phyloP scores from a whole-genome alignment of 2,113 vertebrate species.

The Spizaetus ornatus region DNA sequence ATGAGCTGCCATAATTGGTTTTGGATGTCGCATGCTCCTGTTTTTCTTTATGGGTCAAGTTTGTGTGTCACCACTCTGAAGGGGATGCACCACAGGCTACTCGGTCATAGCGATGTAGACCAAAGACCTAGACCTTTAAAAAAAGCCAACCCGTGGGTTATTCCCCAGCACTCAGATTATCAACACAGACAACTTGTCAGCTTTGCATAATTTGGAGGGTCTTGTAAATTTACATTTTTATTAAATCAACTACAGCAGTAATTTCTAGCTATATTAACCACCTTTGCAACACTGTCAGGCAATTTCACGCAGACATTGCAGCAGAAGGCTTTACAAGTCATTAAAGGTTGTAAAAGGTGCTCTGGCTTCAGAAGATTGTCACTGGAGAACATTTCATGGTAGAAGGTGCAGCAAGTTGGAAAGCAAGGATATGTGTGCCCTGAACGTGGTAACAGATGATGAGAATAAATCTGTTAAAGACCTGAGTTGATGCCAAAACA shows the following conservation, averaged over 20 bases:
- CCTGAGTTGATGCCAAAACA: neutral
- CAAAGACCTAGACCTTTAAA: neutral
- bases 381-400: accelerated
- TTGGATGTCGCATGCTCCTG: accelerated
- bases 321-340: neutral
- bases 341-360: neutral
- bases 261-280: neutral
- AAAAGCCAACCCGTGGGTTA: neutral
- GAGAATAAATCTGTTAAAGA: neutral
- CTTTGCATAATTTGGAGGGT: constrained; percentile 29
- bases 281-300: neutral
- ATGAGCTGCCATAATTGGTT: neutral
- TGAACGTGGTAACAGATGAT: neutral
- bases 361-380: neutral
- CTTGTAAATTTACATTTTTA: constrained; percentile 34
- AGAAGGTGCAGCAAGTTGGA: neutral
- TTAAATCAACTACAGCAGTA: constrained; percentile 28
- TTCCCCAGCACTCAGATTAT: neutral
- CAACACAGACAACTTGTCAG: neutral
- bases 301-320: neutral
- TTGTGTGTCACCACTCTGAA: neutral
- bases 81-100: neutral
- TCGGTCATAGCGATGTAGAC: accelerated
- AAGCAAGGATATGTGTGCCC: neutral
- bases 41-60: neutral